Percentiles rank a stretch among this genome's conserved stretches.
Conservation (phyloP, 2,113 vertebrate species). For the Amblyopsis rosae region DNA sequence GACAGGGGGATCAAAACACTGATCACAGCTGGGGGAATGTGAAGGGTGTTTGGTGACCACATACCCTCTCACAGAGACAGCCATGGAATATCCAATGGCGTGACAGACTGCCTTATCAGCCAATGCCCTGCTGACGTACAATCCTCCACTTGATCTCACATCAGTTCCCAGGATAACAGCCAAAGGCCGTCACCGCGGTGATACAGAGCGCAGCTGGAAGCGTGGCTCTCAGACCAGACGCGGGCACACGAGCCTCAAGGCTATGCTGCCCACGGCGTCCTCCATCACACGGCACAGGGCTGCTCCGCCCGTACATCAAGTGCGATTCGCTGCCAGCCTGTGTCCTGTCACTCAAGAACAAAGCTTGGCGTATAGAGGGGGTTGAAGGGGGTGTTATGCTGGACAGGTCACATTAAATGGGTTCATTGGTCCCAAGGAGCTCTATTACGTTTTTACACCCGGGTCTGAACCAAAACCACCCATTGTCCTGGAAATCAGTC, state of each 20-base stretch:
- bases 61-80: conserved; percentile 13
- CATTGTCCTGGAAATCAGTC: conserved; percentile 36
- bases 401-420: conserved; percentile 56
- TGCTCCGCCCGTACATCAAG: conserved; percentile 21
- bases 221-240: conserved; percentile 43
- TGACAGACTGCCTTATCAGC: conserved; percentile 25
- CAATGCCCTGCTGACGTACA: conserved; percentile 40
- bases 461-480: conserved; percentile 21
- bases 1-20: conserved; percentile 39
- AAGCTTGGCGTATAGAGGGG: conserved; percentile 28
- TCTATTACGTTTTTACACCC: conserved; percentile 38
- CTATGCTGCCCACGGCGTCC: conserved; percentile 45
- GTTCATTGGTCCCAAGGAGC: conserved; percentile 44
- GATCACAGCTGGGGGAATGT: conserved; percentile 24
- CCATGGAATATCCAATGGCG: conserved; percentile 24
- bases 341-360: conserved; percentile 11
- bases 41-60: no score
- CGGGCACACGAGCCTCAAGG: conserved; percentile 30
- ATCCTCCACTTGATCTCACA: conserved; percentile 6
- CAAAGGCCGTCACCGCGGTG: not conserved
- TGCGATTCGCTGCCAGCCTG: conserved; percentile 25
- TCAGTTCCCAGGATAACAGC: no score
- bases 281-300: conserved; percentile 17
- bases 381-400: conserved; percentile 28
- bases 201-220: conserved; percentile 35